A percentile compares a stretch with the other conserved stretches of the same genome.
phyloP scores from a whole-genome alignment of 1,140 invertebrate species.

The Nebria ingens region DNA sequence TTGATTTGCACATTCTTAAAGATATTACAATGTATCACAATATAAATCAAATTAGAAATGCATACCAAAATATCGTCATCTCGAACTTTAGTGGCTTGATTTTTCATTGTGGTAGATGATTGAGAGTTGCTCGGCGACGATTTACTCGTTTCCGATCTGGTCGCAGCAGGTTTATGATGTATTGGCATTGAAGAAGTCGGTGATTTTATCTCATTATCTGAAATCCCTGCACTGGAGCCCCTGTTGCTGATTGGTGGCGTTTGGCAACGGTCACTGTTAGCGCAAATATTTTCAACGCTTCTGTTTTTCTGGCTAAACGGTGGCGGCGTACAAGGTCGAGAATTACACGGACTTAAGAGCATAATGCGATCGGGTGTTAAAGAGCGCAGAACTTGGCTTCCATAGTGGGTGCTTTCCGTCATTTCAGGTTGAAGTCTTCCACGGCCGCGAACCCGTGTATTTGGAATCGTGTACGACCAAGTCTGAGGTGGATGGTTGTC shows the following conservation, averaged over 20 bases:
- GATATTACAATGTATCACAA: too few species aligned
- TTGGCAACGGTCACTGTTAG: neutral
- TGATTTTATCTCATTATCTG: neutral
- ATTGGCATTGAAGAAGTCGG: too few species aligned
- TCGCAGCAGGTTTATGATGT: too few species aligned
- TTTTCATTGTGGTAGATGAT: neutral
- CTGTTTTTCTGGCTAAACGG: slow-evolving; percentile 15
- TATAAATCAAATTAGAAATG: too few species aligned
- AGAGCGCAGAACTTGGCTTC: slow-evolving; percentile 30
- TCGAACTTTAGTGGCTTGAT: neutral
- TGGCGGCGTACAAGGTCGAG: slow-evolving; percentile 41
- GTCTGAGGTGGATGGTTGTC: neutral
- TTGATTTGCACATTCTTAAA: too few species aligned
- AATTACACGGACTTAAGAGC: slow-evolving; percentile 23
- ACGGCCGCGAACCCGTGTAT: slow-evolving; percentile 36
- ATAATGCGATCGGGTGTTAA: slow-evolving; percentile 38
- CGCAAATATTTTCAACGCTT: neutral
- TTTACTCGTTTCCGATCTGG: too few species aligned
- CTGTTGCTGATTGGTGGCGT: neutral
- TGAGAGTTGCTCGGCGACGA: neutral
- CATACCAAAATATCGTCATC: slow-evolving; percentile 2
- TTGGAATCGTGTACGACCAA: slow-evolving; percentile 41
- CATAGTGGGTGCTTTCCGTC: slow-evolving; percentile 23
- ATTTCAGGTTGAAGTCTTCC: slow-evolving; percentile 39
- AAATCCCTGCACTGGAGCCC: neutral